These are phyloP conservation scores for Scaptomyza polygonia DNA, from an alignment of 2,888 invertebrate genomes.

Conservation along the genomic window DNA sequence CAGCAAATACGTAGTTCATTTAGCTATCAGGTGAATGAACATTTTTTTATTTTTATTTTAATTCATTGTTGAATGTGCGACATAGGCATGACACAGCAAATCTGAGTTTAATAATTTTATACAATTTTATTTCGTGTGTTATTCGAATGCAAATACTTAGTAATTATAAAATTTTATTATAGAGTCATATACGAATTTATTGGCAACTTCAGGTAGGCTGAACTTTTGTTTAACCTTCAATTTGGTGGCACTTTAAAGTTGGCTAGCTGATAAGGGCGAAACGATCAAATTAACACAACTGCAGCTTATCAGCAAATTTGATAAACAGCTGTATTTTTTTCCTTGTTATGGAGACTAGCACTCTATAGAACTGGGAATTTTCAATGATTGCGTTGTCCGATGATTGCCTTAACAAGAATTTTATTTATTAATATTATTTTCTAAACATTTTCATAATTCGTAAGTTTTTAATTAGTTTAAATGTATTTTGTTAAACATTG, in stretches of 20 bases:
- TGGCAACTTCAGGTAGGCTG: background rate
- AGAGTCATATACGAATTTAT: background rate
- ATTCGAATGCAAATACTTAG: background rate
- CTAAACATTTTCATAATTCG: too few species aligned
- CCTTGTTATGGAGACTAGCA: background rate
- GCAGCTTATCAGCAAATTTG: slow-evolving; percentile 28
- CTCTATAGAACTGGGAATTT: too few species aligned
- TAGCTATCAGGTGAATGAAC: slow-evolving; percentile 13
- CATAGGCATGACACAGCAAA: slow-evolving; percentile 31
- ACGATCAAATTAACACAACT: background rate
- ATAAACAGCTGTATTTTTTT: slow-evolving; percentile 21
- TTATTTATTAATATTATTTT: too few species aligned
- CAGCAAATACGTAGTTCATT: slow-evolving; percentile 19
- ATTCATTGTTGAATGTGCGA: slow-evolving; percentile 24
- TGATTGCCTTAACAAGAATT: too few species aligned
- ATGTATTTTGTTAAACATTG: too few species aligned
- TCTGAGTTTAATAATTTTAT: background rate
- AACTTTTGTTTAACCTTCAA: background rate
- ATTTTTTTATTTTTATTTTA: background rate
- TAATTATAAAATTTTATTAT: slow-evolving; percentile 4
- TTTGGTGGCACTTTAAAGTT: background rate
- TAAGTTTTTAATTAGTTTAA: too few species aligned
- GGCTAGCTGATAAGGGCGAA: background rate
- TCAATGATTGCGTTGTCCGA: background rate
- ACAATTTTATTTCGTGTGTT: slow-evolving; percentile 1